phyloP scores from a whole-genome alignment of 2,888 invertebrate species.

The Lochmaea capreae region DNA sequence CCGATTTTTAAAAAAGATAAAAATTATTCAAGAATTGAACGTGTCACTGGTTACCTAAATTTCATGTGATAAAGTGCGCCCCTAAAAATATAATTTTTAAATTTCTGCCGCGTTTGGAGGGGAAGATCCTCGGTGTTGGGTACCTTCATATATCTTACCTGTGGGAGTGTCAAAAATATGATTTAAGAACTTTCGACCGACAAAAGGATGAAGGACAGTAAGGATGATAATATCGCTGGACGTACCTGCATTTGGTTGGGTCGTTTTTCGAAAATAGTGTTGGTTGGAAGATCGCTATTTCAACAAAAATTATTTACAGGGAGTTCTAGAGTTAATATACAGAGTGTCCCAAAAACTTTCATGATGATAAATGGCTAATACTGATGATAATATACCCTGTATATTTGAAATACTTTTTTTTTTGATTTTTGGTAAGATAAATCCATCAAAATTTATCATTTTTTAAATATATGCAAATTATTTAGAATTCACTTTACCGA shows the following conservation, averaged over 20 bases:
- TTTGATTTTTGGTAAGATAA: no score
- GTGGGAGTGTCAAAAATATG: conserved; percentile 40
- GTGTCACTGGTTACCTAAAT: conserved; percentile 6
- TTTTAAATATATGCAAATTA: no score
- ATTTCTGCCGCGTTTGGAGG: neutral
- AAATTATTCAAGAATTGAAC: conserved; percentile 4
- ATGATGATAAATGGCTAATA: no score
- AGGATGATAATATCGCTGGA: conserved; percentile 3
- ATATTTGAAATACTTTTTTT: no score
- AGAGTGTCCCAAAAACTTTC: no score
- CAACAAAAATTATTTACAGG: neutral
- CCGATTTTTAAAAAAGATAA: no score
- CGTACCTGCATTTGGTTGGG: neutral
- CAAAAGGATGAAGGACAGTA: conserved; percentile 15
- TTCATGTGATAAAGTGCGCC: conserved; percentile 5
- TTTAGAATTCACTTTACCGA: no score
- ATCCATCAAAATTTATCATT: no score
- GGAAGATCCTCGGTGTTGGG: neutral
- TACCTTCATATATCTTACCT: conserved; percentile 34
- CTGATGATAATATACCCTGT: no score
- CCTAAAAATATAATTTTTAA: conserved; percentile 14
- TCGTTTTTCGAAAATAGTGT: neutral
- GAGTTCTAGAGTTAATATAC: neutral
- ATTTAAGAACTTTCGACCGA: conserved; percentile 33
- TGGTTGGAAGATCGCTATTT: neutral